Evolutionary conservation across 2,113 vertebrate species (phyloP).

Genomic region (Tragelaphus buxtoni): DNA sequence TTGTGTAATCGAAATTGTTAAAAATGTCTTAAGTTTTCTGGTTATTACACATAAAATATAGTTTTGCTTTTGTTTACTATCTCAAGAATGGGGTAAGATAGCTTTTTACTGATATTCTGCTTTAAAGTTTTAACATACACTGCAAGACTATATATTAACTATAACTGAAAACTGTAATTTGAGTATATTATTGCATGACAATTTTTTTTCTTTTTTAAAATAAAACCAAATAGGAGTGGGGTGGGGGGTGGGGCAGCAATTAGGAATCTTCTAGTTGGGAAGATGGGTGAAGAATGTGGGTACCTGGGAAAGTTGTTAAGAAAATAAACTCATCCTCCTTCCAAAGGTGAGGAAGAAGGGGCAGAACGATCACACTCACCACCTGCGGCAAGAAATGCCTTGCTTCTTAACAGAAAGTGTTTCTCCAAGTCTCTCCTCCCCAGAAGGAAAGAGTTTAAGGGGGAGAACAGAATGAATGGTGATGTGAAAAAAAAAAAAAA

Average conservation of each 20-base stretch:
- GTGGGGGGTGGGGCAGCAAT: not conserved
- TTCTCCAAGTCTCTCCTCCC: not conserved
- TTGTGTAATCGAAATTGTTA: not conserved
- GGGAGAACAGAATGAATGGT: not conserved
- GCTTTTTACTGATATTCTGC: not conserved
- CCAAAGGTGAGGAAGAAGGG: too few relatives aligned
- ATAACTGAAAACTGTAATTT: not conserved
- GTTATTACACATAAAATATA: not conserved
- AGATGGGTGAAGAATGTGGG: not conserved
- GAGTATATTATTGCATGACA: not conserved
- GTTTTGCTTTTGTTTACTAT: not conserved
- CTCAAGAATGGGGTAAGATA: not conserved
- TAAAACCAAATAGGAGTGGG: not conserved
- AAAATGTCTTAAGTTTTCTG: not conserved
- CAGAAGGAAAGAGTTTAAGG: not conserved
- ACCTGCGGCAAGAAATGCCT: not conserved
- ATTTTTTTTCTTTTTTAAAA: not conserved
- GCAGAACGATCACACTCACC: fast-evolving
- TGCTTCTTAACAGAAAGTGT: not conserved
- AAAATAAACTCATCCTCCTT: not conserved
- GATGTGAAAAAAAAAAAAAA: not conserved
- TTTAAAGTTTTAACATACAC: not conserved
- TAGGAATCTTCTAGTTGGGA: not conserved
- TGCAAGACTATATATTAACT: not conserved
- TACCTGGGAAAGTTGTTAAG: not conserved